Evolutionary conservation across 2,113 vertebrate genomes (phyloP), one percentile per base, ranked within the genome.

Genomic region (Zapus hudsonius): DNA sequence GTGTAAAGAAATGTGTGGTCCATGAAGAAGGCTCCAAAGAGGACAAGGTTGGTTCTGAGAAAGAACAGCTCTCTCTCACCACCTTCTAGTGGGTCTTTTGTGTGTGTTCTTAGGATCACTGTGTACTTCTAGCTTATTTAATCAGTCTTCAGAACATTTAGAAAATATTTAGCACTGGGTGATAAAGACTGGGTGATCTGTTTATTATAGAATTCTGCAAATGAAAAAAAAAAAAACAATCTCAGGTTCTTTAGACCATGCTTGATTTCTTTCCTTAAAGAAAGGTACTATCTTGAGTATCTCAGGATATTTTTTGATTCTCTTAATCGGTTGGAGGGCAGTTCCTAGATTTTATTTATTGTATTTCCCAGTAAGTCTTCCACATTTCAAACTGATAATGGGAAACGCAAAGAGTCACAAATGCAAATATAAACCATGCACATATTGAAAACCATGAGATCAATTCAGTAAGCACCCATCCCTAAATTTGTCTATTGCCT

Each of bases 1-100:
- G 97, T 90, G 90, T 95, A 96, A 97, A 95, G 91, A 97, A 97
- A 90, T 91, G 73, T 66, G 42, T 87, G n/a, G 94, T 92, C 72
- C 78, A 88, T 17, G 70, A 95, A 97, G 95, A 93, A 94, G 95
- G 81, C 3, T 0, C 93, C 84, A 63, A 80, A 94, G 91, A 76
- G 17, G 89, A 74, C 91, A 96, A 72, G 2, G 0, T 87, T 91
- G 44, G 63, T 93, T 59, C 66, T 78, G 66, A 75, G 78, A 87
- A 83, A 86, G 70, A 90, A 87, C 2, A 47, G 67, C 61, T 90
- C 3, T 70, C 36, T 94, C 84, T 92, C 82, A 82, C 52, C 92
- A 17, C 52, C 59, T 31, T 40, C 4, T 78, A 79, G 36, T 13
- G 78, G 69, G 74, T 44, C 84, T 94, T 52, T 90, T 85, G 57